phyloP scores from a whole-genome alignment of 2,113 vertebrate genomes.

The Scolopax mira region DNA sequence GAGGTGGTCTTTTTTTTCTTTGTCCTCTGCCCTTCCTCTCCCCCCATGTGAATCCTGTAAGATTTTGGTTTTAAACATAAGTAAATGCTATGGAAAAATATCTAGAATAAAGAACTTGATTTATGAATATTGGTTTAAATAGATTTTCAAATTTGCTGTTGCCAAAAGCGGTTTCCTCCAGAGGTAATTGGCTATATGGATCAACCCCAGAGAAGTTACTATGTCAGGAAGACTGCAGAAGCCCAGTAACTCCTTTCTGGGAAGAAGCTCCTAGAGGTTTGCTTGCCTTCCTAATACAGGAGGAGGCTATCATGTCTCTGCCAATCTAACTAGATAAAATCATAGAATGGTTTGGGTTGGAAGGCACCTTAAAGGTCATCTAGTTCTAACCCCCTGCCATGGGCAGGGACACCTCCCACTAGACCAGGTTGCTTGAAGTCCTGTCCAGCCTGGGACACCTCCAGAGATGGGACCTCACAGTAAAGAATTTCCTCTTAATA shows the following conservation, averaged over 20 bases:
- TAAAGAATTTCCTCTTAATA: no score
- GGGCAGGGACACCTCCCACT: no score
- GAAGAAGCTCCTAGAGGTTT: neutral
- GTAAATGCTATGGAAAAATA: neutral
- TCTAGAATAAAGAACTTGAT: neutral
- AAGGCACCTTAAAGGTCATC: no score
- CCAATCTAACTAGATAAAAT: neutral
- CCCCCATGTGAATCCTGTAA: neutral
- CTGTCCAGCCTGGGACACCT: no score
- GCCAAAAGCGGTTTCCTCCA: neutral
- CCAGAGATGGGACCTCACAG: no score
- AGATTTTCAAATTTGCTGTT: neutral
- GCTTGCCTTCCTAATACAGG: neutral
- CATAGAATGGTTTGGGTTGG: no score
- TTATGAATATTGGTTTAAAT: neutral
- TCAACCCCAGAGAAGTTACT: neutral
- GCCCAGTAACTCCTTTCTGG: neutral
- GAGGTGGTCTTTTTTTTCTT: neutral
- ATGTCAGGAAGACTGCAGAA: neutral
- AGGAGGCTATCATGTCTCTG: neutral
- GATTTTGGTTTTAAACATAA: neutral
- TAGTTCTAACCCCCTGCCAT: no score
- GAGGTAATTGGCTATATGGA: neutral
- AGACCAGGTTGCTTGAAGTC: no score
- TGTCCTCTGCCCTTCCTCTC: accelerated